Conservation (phyloP, 2,888 invertebrate genomes). For the Limnephilus rhombicus region DNA sequence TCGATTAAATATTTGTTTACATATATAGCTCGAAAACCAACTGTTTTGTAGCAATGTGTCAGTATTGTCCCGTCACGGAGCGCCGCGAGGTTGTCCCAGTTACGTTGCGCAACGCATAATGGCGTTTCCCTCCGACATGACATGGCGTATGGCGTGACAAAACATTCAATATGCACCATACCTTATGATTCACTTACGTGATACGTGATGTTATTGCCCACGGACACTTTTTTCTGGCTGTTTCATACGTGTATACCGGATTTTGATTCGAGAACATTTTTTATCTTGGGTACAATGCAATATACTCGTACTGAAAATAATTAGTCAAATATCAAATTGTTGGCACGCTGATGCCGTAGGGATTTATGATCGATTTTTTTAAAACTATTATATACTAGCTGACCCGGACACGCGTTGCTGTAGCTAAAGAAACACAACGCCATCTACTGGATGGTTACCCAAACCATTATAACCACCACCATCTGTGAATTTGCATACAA, state of each 20-base stretch:
- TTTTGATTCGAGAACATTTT: not conserved
- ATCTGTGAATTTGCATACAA: too few relatives aligned
- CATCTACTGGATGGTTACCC: too few relatives aligned
- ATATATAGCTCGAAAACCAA: not conserved
- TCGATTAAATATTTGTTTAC: not conserved
- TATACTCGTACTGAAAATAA: too few relatives aligned
- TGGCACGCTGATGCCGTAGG: not conserved
- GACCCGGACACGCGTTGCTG: too few relatives aligned
- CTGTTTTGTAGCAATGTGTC: not conserved
- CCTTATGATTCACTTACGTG: slow-evolving; percentile 23
- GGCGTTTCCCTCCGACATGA: slow-evolving; percentile 12
- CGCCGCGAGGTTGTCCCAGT: slow-evolving; percentile 27
- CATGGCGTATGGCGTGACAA: not conserved
- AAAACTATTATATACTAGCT: too few relatives aligned
- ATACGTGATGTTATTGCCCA: not conserved
- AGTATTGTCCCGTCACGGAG: not conserved
- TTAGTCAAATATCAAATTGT: too few relatives aligned
- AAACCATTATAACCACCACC: too few relatives aligned
- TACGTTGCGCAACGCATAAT: slow-evolving; percentile 25
- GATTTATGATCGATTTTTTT: too few relatives aligned
- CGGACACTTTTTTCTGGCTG: not conserved
- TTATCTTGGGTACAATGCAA: not conserved
- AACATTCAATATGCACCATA: not conserved
- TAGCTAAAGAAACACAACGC: too few relatives aligned
- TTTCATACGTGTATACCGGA: not conserved